These are phyloP conservation scores for Chroicocephalus ridibundus DNA, from an alignment of 2,113 vertebrate genomes.

Conservation along the genomic window DNA sequence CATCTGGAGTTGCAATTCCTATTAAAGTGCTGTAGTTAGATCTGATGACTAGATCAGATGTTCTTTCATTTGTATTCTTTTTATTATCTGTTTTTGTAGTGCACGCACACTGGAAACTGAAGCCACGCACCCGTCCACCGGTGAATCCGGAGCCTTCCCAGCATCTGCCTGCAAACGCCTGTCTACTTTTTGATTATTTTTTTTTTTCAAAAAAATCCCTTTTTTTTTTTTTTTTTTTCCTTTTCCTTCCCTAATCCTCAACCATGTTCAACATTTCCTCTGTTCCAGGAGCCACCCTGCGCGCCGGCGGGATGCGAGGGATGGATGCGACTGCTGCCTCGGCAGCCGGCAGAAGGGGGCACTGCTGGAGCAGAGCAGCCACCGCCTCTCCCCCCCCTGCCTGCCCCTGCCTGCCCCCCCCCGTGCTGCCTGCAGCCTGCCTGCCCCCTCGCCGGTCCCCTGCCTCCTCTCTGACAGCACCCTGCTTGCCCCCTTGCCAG, in stretches of 20 bases:
- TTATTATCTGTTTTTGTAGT: conserved; percentile 21
- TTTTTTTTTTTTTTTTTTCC: not conserved
- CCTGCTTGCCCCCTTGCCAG: not conserved
- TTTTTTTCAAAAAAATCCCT: not conserved
- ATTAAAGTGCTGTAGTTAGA: conserved; percentile 70
- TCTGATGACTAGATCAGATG: conserved; percentile 70
- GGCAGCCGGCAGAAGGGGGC: conserved; percentile 61
- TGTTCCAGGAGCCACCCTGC: not conserved
- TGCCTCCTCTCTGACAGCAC: not conserved
- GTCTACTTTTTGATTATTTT: not conserved
- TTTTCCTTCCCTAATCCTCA: not conserved
- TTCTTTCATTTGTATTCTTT: conserved; percentile 51
- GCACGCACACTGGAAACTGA: not conserved
- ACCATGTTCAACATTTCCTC: not conserved
- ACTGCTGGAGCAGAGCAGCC: conserved; percentile 58
- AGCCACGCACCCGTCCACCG: not conserved
- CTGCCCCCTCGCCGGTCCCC: not conserved
- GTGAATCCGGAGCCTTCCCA: not conserved
- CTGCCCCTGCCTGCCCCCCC: too few species aligned
- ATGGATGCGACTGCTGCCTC: not conserved
- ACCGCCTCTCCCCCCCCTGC: not conserved
- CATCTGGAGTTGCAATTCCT: conserved; percentile 73
- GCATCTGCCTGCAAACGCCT: not conserved
- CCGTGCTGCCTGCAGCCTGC: too few species aligned
- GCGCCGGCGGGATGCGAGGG: not conserved